phyloP scores from a whole-genome alignment of 2,888 invertebrate genomes.

The Drosophila kokeensis region DNA sequence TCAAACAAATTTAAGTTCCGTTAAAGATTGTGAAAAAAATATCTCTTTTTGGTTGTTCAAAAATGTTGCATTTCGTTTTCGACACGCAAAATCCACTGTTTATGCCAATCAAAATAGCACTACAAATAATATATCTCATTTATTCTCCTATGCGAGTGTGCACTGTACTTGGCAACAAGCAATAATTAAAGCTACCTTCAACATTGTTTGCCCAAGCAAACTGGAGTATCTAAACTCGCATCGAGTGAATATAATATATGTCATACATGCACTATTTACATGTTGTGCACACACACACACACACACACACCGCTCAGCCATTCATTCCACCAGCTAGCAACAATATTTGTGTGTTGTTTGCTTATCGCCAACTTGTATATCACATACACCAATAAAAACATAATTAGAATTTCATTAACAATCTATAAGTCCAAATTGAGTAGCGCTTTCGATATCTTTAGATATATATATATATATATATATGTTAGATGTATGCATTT shows the following conservation, averaged over 20 bases:
- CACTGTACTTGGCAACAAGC: slow-evolving; percentile 1
- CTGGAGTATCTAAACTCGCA: slow-evolving; percentile 1
- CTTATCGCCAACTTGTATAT: slow-evolving; percentile 33
- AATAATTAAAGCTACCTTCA: slow-evolving; percentile 21
- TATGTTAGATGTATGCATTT: background rate
- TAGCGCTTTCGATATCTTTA: slow-evolving; percentile 47
- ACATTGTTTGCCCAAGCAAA: slow-evolving; percentile 28
- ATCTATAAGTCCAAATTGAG: slow-evolving; percentile 69
- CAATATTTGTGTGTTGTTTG: slow-evolving; percentile 10
- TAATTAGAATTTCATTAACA: slow-evolving; percentile 80
- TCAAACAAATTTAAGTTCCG: background rate
- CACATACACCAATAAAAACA: slow-evolving; percentile 44
- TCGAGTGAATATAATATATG: slow-evolving; percentile 13
- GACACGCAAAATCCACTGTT: too few species aligned
- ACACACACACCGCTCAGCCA: background rate
- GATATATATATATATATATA: slow-evolving; percentile 1
- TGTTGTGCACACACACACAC: slow-evolving; percentile 10
- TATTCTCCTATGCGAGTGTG: background rate
- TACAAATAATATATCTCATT: background rate
- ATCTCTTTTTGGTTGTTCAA: background rate
- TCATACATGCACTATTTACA: slow-evolving; percentile 28
- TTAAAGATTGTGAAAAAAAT: background rate
- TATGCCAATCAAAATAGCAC: background rate
- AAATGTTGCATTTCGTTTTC: background rate
- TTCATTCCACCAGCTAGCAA: background rate